Evolutionary conservation across 2,797 vertebrate species (phyloP).

Genomic region (Acanthurus lineatus): DNA sequence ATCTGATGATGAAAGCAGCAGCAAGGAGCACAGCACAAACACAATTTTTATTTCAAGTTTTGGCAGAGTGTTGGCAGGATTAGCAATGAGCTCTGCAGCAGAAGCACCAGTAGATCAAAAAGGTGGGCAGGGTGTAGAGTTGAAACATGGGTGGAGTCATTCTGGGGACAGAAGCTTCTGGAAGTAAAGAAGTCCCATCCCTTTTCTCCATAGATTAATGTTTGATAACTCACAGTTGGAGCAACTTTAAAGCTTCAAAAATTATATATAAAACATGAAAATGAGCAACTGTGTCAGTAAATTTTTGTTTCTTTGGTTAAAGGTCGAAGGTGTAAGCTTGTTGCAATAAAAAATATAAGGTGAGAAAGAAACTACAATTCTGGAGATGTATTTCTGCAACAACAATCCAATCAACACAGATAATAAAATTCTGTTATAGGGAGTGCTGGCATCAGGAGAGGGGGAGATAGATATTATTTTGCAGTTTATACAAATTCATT

Average conservation of each 20-base stretch:
- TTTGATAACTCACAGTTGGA: conserved; percentile 1
- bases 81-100: conserved; percentile 16
- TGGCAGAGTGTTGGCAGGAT: conserved; percentile 29
- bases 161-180: neutral
- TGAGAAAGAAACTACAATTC: neutral
- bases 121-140: neutral
- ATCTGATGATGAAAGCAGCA: conserved; percentile 28
- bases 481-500: neutral
- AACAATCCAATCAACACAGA: neutral
- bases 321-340: neutral
- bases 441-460: neutral
- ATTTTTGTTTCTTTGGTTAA: neutral
- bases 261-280: neutral
- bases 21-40: conserved; percentile 9
- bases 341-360: neutral
- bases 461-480: conserved; percentile 3
- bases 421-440: neutral
- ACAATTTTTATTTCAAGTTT: conserved; percentile 45
- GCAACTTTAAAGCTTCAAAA: conserved; percentile 1
- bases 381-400: no score
- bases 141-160: neutral
- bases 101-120: conserved; percentile 12
- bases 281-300: neutral
- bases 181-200: neutral
- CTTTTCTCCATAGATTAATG: neutral